These are phyloP conservation scores for Cichladusa arquata DNA, from an alignment of 2,113 vertebrate species.

Conservation along the genomic window DNA sequence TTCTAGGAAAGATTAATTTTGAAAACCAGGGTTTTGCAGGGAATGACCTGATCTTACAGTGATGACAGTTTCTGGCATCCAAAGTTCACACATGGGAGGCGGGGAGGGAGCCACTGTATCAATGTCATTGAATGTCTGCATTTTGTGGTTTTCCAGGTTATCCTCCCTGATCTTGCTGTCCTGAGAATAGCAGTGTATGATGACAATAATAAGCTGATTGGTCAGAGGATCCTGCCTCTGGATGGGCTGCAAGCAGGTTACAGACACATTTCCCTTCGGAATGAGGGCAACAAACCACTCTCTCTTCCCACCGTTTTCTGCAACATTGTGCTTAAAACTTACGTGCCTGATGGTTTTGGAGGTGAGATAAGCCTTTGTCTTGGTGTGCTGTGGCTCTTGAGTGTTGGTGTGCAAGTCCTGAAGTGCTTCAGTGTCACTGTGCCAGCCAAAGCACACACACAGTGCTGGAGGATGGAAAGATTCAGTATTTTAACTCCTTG, in stretches of 20 bases:
- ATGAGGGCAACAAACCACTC: slow-evolving; percentile 96
- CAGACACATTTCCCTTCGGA: slow-evolving; percentile 95
- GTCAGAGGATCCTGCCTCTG: slow-evolving; percentile 93
- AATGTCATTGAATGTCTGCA: neutral
- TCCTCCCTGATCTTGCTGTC: slow-evolving; percentile 95
- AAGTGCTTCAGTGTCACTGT: neutral
- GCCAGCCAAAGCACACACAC: accelerated
- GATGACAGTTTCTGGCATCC: neutral
- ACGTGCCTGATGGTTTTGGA: slow-evolving; percentile 97
- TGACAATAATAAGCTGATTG: slow-evolving; percentile 96
- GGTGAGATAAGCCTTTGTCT: slow-evolving; percentile 74
- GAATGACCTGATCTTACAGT: neutral
- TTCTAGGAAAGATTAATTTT: neutral
- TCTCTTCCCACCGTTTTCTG: slow-evolving; percentile 97
- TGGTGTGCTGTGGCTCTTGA: neutral
- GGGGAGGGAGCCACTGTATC: neutral
- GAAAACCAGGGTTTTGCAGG: neutral
- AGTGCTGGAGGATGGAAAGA: neutral
- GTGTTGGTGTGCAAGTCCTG: neutral
- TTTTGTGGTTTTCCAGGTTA: slow-evolving; percentile 81
- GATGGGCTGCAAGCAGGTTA: slow-evolving; percentile 97
- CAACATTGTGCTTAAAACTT: slow-evolving; percentile 98
- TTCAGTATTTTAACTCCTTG: neutral
- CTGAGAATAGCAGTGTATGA: slow-evolving; percentile 96
- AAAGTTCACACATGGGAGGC: neutral